Evolutionary conservation across 2,888 invertebrate species (phyloP).

Genomic region (Phlogophora meticulosa): DNA sequence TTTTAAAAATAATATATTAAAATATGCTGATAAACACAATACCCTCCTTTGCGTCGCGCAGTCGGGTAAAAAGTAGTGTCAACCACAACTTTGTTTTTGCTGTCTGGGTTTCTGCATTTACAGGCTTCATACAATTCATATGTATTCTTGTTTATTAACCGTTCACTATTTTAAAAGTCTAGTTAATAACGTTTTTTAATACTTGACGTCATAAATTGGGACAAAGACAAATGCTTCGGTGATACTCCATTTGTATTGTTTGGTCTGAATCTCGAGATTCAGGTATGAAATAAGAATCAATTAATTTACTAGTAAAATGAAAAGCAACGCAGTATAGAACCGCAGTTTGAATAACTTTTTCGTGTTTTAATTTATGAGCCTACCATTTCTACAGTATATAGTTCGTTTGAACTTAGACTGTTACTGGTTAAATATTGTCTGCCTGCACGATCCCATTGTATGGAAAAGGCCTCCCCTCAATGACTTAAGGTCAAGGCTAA

Average conservation of each 20-base stretch:
- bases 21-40: too few relatives aligned
- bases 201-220: neutral
- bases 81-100: neutral
- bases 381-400: neutral
- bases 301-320: conserved; percentile 24
- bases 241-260: neutral
- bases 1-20: too few relatives aligned
- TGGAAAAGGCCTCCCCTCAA: neutral
- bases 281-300: neutral
- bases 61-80: too few relatives aligned
- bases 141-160: too few relatives aligned
- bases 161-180: neutral
- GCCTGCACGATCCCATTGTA: neutral
- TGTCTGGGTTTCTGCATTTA: neutral
- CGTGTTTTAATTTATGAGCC: neutral
- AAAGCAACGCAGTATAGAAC: conserved; percentile 14
- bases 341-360: neutral
- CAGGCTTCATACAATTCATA: neutral
- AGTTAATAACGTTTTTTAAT: neutral
- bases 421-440: neutral
- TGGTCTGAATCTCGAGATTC: neutral
- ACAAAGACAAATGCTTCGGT: neutral
- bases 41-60: too few relatives aligned
- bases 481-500: neutral
- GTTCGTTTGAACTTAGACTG: neutral